phyloP scores from a whole-genome alignment of 2,113 vertebrate species.

The Leuciscus idus region DNA sequence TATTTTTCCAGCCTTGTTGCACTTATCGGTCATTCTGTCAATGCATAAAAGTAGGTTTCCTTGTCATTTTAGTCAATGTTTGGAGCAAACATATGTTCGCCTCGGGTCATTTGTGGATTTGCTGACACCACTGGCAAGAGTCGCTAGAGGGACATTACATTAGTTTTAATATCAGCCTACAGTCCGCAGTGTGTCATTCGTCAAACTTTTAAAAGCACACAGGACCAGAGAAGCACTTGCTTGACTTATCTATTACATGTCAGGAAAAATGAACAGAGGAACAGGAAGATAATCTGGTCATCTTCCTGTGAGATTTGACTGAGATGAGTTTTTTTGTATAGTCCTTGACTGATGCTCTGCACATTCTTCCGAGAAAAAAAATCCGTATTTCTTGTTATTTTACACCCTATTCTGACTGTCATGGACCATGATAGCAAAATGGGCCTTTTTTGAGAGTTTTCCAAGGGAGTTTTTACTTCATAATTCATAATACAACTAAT shows the following conservation, averaged over 20 bases:
- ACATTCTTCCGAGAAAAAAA: neutral
- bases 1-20: neutral
- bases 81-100: conserved; percentile 28
- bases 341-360: neutral
- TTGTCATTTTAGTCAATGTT: conserved; percentile 16
- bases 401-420: neutral
- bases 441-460: neutral
- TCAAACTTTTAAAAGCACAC: conserved; percentile 30
- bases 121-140: conserved; percentile 7
- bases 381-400: neutral
- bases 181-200: conserved; percentile 33
- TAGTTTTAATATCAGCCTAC: conserved; percentile 46
- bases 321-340: neutral
- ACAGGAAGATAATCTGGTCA: conserved; percentile 5
- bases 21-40: neutral
- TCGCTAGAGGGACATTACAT: conserved; percentile 18
- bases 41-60: neutral
- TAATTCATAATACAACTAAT: neutral
- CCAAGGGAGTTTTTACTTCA: conserved; percentile 15
- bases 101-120: conserved; percentile 26
- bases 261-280: conserved; percentile 22
- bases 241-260: conserved; percentile 33
- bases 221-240: neutral
- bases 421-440: neutral
- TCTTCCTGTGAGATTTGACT: conserved; percentile 14